Conservation (phyloP, 1,140 invertebrate genomes). For the Hylyphantes graminicola region DNA sequence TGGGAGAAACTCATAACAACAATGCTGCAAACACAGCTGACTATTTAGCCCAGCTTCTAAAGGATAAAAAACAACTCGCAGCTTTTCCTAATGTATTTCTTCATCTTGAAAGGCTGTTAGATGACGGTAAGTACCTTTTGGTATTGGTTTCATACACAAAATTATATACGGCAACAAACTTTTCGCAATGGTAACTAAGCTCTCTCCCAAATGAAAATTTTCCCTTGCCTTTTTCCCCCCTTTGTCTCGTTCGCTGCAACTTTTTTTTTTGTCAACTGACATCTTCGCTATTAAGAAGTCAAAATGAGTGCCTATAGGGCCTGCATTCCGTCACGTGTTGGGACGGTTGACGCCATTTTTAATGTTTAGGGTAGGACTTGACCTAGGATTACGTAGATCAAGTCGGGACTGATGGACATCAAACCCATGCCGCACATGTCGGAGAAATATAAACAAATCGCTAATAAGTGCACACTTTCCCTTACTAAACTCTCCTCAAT, state of each 20-base stretch:
- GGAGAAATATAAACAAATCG: too few species aligned
- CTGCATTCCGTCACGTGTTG: constrained; percentile 50
- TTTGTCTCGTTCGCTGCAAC: not conserved
- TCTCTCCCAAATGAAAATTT: not conserved
- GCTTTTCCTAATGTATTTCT: constrained; percentile 99
- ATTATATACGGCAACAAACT: not conserved
- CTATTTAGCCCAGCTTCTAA: constrained; percentile 99
- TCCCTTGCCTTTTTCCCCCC: not conserved
- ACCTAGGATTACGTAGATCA: not conserved
- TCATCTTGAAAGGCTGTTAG: constrained; percentile 97
- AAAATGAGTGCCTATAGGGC: constrained; percentile 9
- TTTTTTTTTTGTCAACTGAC: constrained; percentile 18
- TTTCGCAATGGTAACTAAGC: not conserved
- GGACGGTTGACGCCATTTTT: constrained; percentile 50
- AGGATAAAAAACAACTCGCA: constrained; percentile 99
- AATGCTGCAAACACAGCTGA: constrained; percentile 97
- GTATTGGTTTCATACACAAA: constrained; percentile 2
- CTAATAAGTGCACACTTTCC: too few species aligned
- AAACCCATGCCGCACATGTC: too few species aligned
- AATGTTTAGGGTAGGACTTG: constrained; percentile 23
- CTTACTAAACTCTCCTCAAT: too few species aligned
- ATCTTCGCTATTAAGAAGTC: constrained; percentile 2
- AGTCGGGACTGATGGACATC: too few species aligned
- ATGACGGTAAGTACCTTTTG: constrained; percentile 88
- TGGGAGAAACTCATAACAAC: constrained; percentile 59